Evolutionary conservation across 2,797 vertebrate species (phyloP).

Genomic region (Melanogrammus aeglefinus): DNA sequence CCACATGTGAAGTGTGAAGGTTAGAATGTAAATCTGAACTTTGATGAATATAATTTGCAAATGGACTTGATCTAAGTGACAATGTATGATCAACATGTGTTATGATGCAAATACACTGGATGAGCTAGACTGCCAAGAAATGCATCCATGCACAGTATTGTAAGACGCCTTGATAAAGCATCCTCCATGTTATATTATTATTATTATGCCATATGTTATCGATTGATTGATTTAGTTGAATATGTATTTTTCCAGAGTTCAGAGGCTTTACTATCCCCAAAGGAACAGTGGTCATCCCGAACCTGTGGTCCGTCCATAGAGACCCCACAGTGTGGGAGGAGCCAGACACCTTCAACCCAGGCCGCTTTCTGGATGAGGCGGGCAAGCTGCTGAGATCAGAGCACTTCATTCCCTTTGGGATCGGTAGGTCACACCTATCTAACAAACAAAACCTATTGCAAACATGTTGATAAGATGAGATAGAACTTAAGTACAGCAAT

Average conservation of each 20-base stretch:
- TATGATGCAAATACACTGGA: not conserved
- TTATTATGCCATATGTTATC: slow-evolving; percentile 3
- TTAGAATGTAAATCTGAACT: no score
- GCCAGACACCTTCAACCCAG: slow-evolving; percentile 84
- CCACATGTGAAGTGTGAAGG: no score
- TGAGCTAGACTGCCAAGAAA: not conserved
- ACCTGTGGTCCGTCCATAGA: slow-evolving; percentile 92
- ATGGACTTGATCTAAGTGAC: no score
- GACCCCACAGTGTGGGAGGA: slow-evolving; percentile 90
- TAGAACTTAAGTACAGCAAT: not conserved
- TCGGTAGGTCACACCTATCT: slow-evolving; percentile 71
- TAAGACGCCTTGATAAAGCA: not conserved
- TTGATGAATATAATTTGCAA: no score
- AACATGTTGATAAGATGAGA: slow-evolving; percentile 3
- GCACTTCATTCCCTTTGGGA: slow-evolving; percentile 92
- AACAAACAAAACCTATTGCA: not conserved
- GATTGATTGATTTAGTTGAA: slow-evolving; percentile 3
- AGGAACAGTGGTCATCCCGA: slow-evolving; percentile 85
- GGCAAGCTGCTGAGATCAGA: slow-evolving; percentile 86
- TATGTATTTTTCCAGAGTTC: slow-evolving; percentile 72
- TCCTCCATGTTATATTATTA: not conserved
- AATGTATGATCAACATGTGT: not conserved
- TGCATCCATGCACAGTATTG: not conserved
- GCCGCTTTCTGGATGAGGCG: slow-evolving; percentile 86
- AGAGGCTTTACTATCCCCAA: slow-evolving; percentile 91